Percentiles rank a stretch among this genome's conserved stretches.
phyloP scores from a whole-genome alignment of 2,888 invertebrate genomes.

The Tromatobia lineatoria region DNA sequence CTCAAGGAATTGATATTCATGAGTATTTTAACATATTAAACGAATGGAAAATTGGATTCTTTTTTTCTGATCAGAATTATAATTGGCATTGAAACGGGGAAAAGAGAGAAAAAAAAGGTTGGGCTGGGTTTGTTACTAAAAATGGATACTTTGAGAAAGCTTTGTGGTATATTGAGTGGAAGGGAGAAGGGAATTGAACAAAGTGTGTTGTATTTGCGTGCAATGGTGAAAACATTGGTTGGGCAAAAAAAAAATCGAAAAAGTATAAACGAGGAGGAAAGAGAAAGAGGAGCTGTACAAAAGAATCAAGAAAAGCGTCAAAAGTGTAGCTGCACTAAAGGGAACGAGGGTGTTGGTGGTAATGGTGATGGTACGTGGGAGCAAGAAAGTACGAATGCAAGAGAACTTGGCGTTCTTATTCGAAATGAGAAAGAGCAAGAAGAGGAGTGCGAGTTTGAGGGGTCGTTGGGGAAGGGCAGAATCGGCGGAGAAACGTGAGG shows the following conservation, averaged over 20 bases:
- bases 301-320: conserved; percentile 45
- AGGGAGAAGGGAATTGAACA: neutral
- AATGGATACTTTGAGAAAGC: neutral
- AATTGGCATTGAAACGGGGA: neutral
- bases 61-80: neutral
- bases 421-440: conserved; percentile 58
- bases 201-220: conserved; percentile 5
- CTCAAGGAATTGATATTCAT: neutral
- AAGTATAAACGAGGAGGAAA: neutral
- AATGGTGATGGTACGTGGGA: conserved; percentile 58
- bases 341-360: conserved; percentile 61
- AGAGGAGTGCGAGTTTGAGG: conserved; percentile 38
- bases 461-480: conserved; percentile 55
- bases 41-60: neutral
- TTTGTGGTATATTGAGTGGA: too few relatives aligned
- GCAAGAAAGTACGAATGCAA: conserved; percentile 34
- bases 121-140: neutral
- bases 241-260: neutral
- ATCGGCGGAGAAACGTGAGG: conserved; percentile 64
- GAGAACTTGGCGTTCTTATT: conserved; percentile 40
- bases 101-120: neutral
- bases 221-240: conserved; percentile 23
- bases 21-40: neutral
- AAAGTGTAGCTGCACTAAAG: conserved; percentile 66
- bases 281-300: conserved; percentile 22